Evolutionary conservation across 2,113 vertebrate species (phyloP), one percentile per base, ranked within the genome.

Genomic region (Terrapene triunguis): DNA sequence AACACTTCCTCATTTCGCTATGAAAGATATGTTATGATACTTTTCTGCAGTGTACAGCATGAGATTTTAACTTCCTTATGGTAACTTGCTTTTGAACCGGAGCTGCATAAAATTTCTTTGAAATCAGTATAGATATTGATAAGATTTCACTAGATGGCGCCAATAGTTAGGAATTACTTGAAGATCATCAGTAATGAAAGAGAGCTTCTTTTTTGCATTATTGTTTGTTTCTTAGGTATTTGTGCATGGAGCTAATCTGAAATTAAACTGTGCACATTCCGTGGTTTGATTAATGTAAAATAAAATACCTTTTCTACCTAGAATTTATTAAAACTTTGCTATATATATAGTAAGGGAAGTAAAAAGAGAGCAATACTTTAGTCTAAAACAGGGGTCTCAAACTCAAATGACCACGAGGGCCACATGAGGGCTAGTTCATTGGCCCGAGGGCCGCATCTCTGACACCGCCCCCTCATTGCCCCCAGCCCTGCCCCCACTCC

Each of bases 101-200:
- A 0, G 0, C 17, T 76, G 84, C 84, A n/a, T 62, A 74, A 1
- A 44, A 22, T 65, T 80, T 85, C 88, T 47, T 80, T 83, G 24
- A 48, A 78, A 8, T 65, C 54, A 29, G 6, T 27, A 78, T 11
- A 78, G 65, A 72, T 72, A 38, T 22, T 85, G 89, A 38, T 87
- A 80, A 82, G 42, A 35, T 85, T 94, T 94, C 81, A 88, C 54
- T 94, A 94, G 80, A 32, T 88, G 87, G 85, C 85, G 47, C 89
- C 85, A 44, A 47, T 91, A 80, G 42, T 54, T 16, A 62, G 10
- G 1, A 2, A 65, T 42, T 94, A 2, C 54, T 82, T 72, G 54
- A 16, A 57, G n/a, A 27, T 47, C 8, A 72, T 72, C 65, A 47
- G 25, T 44, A 78, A 25, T 78, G 44, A 2, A 76, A 27, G 24